Conservation (phyloP, 2,888 invertebrate genomes). For the Plusia festucae region DNA sequence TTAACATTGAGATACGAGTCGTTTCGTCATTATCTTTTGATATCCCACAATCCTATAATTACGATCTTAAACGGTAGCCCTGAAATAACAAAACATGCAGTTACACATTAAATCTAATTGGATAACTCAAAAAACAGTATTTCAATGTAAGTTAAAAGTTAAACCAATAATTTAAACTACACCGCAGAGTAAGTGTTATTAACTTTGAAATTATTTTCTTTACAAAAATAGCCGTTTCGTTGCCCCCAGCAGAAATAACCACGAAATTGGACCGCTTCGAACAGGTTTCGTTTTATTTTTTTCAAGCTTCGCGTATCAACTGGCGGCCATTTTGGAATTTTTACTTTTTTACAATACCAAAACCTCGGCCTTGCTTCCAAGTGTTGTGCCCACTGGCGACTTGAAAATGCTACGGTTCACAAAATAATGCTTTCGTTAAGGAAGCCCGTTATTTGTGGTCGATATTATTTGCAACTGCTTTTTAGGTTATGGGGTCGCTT, state of each 20-base stretch:
- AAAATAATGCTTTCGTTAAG: conserved; percentile 62
- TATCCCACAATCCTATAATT: conserved; percentile 3
- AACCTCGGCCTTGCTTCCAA: conserved; percentile 78
- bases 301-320: conserved; percentile 57
- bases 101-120: conserved; percentile 19
- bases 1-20: not conserved
- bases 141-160: conserved; percentile 19
- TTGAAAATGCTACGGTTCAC: conserved; percentile 60
- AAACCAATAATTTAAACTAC: conserved; percentile 35
- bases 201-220: conserved; percentile 45
- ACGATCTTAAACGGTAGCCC: conserved; percentile 13
- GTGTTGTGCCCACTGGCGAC: conserved; percentile 70
- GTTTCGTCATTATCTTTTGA: not conserved
- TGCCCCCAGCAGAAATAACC: conserved; percentile 67
- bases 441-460: conserved; percentile 71
- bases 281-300: conserved; percentile 65
- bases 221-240: conserved; percentile 58
- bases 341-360: conserved; percentile 66
- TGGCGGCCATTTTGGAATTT: conserved; percentile 68
- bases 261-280: conserved; percentile 67
- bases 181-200: conserved; percentile 24
- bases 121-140: conserved; percentile 31
- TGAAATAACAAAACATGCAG: conserved; percentile 16
- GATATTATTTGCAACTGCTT: conserved; percentile 44
- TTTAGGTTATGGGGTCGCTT: conserved; percentile 39